Conservation (phyloP, 2,888 invertebrate genomes). For the Anthrax anthrax region DNA sequence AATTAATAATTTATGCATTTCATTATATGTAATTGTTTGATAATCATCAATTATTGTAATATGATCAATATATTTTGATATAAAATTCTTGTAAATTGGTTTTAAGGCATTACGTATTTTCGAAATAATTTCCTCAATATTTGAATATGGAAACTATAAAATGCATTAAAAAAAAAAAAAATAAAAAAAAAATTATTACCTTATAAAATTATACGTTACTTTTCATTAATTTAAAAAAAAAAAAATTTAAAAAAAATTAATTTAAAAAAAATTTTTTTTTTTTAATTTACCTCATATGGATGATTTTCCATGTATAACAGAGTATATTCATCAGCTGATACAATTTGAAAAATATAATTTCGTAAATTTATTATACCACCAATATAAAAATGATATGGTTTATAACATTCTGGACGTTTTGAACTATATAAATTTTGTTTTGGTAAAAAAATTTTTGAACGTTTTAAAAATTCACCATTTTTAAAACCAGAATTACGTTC, state of each 20-base stretch:
- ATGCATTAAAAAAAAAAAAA: constrained; percentile 3
- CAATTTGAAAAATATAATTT: constrained; percentile 61
- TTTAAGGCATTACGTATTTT: constrained; percentile 56
- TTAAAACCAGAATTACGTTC: constrained; percentile 54
- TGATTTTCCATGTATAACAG: constrained; percentile 75
- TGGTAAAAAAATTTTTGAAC: constrained; percentile 56
- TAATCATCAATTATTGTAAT: not conserved
- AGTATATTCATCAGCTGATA: constrained; percentile 75
- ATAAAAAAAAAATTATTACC: not conserved
- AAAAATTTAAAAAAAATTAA: too few species aligned
- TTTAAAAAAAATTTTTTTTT: too few species aligned
- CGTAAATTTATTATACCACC: constrained; percentile 66
- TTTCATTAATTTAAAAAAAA: too few species aligned
- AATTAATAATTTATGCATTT: constrained; percentile 43
- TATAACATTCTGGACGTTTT: constrained; percentile 59
- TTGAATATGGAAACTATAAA: constrained; percentile 53
- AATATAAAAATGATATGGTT: constrained; percentile 68
- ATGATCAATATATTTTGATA: constrained; percentile 47
- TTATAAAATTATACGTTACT: not conserved
- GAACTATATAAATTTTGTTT: constrained; percentile 56
- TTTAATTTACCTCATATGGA: constrained; percentile 48
- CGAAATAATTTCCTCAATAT: constrained; percentile 54
- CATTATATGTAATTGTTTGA: constrained; percentile 21
- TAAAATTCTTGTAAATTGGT: constrained; percentile 60
- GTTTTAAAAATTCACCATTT: constrained; percentile 51